Evolutionary conservation across 2,888 invertebrate genomes (phyloP), one percentile per base, ranked within the genome.

Genomic region (Drosophila helvetica): DNA sequence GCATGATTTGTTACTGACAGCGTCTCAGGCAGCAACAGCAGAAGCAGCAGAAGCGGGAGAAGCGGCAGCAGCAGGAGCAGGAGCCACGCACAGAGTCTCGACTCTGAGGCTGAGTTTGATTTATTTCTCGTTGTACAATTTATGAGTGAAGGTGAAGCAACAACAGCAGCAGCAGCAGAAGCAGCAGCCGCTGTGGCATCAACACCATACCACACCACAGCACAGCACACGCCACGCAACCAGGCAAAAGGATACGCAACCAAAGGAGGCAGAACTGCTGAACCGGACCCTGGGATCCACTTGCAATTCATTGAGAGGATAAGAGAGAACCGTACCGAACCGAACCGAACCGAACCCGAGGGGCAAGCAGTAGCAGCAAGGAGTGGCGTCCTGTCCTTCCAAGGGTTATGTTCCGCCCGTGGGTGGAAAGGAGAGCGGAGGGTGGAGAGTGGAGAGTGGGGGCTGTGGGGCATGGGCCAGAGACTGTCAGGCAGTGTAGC

Each of bases 121-220:
- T 90, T 89, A 89, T 90, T 79, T 89, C 78, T 74, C 74, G 71
- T 78, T 86, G 84, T 77, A 83, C 81, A 87, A 88, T 89, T 86
- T 88, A 89, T 85, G 81, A 85, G 87, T 82, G 82, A 87, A 84
- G 87, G 80, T 85, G 75, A 82, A 88, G 78, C 74, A 61, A 33
- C 57, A 60, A 33, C 66, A 69, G 50, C 46, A 63, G n/a, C 54
- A 55, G 27, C 48, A 51, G 27, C 46, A 51, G 8, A 27, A 18
- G 17, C 48, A 52, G 38, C 38, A 38, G 38, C 38, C 38, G 15
- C 38, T 38, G 38, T 38, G 38, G 38, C 38, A 38, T 38, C 46
- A 27, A 46, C 52, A 63, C 15, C 47, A 30, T 9, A 17, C 38
- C 54, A 51, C 50, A 38, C 42, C 46, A 50, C 45, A 54, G 19